A percentile compares a stretch with the other conserved stretches of the same genome.
phyloP scores from a whole-genome alignment of 2,888 invertebrate species.

The Exocentrus adspersus region DNA sequence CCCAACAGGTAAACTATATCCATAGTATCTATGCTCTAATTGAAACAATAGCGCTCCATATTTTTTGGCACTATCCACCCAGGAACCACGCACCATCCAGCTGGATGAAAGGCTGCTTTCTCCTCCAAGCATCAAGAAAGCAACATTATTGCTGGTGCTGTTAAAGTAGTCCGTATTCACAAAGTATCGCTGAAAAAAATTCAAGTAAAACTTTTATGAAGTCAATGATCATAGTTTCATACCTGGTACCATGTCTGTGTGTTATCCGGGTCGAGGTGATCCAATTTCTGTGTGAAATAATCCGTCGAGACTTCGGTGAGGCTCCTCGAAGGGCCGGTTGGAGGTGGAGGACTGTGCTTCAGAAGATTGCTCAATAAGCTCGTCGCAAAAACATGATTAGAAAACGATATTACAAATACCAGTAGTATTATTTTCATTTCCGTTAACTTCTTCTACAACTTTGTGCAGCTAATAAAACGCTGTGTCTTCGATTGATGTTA shows the following conservation, averaged over 20 bases:
- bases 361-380: too few species aligned
- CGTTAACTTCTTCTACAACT: too few species aligned
- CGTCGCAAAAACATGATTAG: too few species aligned
- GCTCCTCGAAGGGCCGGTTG: too few species aligned
- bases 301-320: neutral
- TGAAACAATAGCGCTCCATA: constrained; percentile 26
- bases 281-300: constrained; percentile 52
- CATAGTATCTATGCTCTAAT: constrained; percentile 33
- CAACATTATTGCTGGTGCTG: constrained; percentile 7
- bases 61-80: constrained; percentile 19
- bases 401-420: too few species aligned
- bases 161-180: constrained; percentile 18
- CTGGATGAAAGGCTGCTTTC: too few species aligned
- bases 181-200: constrained; percentile 28
- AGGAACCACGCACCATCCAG: constrained; percentile 19
- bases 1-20: constrained; percentile 24
- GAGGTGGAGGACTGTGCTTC: too few species aligned
- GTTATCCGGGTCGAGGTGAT: constrained; percentile 24
- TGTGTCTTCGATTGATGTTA: too few species aligned
- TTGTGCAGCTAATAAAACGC: too few species aligned
- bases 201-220: too few species aligned
- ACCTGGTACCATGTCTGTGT: constrained; percentile 17
- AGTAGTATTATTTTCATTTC: too few species aligned
- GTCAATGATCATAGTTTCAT: too few species aligned
- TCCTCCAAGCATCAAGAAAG: constrained; percentile 27